A percentile compares a stretch with the other conserved stretches of the same genome.
Evolutionary conservation across 1,140 invertebrate species (phyloP).

Genomic region (Holcopasites calliopsidis): DNA sequence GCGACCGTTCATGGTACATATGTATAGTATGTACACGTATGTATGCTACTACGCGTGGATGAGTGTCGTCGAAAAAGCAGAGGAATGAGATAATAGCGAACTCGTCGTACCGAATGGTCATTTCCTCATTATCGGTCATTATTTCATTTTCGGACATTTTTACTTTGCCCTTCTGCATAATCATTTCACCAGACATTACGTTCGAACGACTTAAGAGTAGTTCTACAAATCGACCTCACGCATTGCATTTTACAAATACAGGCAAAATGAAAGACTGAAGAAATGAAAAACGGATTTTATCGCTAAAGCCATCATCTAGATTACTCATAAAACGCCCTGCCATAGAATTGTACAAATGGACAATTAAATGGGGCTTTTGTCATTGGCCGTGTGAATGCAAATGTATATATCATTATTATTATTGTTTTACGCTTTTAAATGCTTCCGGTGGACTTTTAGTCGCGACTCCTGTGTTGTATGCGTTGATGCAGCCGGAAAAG

Average conservation of each 20-base stretch:
- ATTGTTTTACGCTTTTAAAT: not conserved
- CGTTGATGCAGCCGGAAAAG: not conserved
- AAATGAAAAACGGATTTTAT: too few species aligned
- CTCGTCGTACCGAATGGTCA: not conserved
- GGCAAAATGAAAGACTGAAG: too few species aligned
- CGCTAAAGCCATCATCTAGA: too few species aligned
- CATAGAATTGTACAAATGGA: too few species aligned
- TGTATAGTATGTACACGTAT: too few species aligned
- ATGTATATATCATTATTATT: not conserved
- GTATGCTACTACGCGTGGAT: not conserved
- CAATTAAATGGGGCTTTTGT: not conserved
- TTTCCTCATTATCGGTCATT: conserved; percentile 28
- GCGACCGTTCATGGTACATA: not conserved
- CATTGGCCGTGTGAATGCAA: not conserved
- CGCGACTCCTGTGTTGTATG: not conserved
- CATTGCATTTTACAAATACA: too few species aligned
- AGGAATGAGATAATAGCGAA: conserved; percentile 14
- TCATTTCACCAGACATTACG: not conserved
- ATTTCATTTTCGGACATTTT: not conserved
- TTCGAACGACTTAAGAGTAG: too few species aligned
- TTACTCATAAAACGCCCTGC: too few species aligned
- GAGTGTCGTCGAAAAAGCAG: not conserved
- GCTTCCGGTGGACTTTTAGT: not conserved
- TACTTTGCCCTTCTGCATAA: not conserved
- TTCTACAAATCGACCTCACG: too few species aligned